These are phyloP conservation scores for Apeira syringaria DNA, from an alignment of 2,888 invertebrate species.

Conservation along the genomic window DNA sequence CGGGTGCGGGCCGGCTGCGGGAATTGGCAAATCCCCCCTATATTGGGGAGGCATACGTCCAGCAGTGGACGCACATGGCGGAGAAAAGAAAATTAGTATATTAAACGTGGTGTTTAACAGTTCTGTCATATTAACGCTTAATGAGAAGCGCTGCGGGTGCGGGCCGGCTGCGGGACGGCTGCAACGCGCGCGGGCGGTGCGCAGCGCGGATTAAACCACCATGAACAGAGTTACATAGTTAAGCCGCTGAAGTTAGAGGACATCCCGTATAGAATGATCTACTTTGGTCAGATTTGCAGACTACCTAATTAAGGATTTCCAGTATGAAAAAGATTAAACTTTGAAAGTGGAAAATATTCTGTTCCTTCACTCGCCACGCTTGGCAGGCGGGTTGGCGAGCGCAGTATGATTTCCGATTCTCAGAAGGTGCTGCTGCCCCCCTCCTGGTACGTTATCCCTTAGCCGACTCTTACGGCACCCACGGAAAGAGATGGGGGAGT, in stretches of 20 bases:
- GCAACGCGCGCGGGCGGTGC: conserved; percentile 7
- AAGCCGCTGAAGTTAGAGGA: conserved; percentile 29
- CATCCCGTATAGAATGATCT: conserved; percentile 23
- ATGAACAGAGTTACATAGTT: conserved; percentile 28
- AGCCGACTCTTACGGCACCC: too few species aligned
- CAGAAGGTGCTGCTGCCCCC: too few species aligned
- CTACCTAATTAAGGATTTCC: conserved; percentile 21
- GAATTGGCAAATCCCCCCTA: too few species aligned
- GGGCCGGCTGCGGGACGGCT: conserved; percentile 9
- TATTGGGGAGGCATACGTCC: too few species aligned
- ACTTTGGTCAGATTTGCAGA: conserved; percentile 28
- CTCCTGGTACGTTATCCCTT: too few species aligned
- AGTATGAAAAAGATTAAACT: conserved; percentile 16
- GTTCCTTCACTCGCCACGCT: too few species aligned
- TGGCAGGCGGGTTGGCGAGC: too few species aligned
- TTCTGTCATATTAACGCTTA: conserved; percentile 42
- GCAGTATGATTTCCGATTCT: too few species aligned
- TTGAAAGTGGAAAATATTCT: conserved; percentile 5
- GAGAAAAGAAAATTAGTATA: conserved; percentile 53
- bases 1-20: conserved; percentile 24
- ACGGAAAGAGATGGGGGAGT: too few species aligned
- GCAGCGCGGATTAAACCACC: conserved; percentile 20
- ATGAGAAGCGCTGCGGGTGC: conserved; percentile 39
- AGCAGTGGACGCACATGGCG: too few species aligned
- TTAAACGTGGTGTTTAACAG: conserved; percentile 40